These are phyloP conservation scores for Aspiorhynchus laticeps DNA, from an alignment of 2,113 vertebrate species.

Conservation along the genomic window DNA sequence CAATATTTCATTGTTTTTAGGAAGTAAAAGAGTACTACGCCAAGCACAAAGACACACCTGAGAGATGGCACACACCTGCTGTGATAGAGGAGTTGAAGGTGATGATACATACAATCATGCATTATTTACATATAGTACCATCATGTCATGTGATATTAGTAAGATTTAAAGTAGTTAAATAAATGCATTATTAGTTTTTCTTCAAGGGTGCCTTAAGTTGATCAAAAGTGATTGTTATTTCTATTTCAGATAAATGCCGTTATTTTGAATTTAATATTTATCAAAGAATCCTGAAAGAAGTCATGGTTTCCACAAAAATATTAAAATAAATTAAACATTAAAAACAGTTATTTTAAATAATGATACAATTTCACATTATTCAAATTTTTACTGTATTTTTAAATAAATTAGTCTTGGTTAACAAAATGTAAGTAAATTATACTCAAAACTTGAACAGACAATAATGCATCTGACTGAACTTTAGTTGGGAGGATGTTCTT, in stretches of 20 bases:
- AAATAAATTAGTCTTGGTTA: not conserved
- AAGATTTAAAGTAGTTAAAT: not conserved
- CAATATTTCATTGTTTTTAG: slow-evolving; percentile 65
- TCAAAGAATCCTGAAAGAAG: not conserved
- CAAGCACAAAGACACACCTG: slow-evolving; percentile 69
- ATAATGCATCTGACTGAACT: not conserved
- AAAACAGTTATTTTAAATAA: not conserved
- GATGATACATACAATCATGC: slow-evolving; percentile 40
- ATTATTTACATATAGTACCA: not conserved
- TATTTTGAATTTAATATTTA: not conserved
- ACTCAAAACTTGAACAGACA: not conserved
- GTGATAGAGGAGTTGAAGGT: slow-evolving; percentile 89
- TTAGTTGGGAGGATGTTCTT: not conserved
- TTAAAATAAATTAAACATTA: not conserved
- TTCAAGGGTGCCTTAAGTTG: not conserved
- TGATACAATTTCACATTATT: not conserved
- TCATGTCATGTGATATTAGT: not conserved
- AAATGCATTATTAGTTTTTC: not conserved
- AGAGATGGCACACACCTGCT: slow-evolving; percentile 84
- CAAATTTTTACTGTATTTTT: not conserved
- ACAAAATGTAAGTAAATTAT: not conserved
- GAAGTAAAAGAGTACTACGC: slow-evolving; percentile 82
- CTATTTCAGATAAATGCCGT: not conserved
- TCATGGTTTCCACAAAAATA: not conserved
- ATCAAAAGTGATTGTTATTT: not conserved